phyloP scores from a whole-genome alignment of 2,888 invertebrate species.

The Mesoligia furuncula region DNA sequence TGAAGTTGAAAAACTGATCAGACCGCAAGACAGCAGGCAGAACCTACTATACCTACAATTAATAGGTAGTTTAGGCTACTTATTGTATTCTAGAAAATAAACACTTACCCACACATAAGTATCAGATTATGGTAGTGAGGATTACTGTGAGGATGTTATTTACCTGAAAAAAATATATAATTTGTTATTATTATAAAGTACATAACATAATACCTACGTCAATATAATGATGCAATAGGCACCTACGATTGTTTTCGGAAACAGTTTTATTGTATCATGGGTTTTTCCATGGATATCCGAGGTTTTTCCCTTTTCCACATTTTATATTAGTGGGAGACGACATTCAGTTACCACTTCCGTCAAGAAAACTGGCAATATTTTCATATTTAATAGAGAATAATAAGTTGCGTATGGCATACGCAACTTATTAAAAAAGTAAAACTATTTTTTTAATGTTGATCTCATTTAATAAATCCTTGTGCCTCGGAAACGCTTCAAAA shows the following conservation, averaged over 20 bases:
- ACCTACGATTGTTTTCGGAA: neutral
- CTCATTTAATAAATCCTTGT: neutral
- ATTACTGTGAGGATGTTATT: slow-evolving; percentile 16
- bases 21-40: neutral
- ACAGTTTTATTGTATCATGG: neutral
- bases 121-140: neutral
- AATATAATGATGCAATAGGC: neutral
- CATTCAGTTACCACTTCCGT: neutral
- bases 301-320: neutral
- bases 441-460: neutral
- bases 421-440: neutral
- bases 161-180: slow-evolving; percentile 52
- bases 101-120: slow-evolving; percentile 18
- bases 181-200: neutral
- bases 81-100: neutral
- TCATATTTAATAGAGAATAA: neutral
- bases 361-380: neutral
- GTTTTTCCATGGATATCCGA: no score
- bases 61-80: no score
- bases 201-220: neutral
- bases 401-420: neutral
- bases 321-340: neutral
- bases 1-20: neutral
- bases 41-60: neutral
- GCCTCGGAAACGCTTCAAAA: neutral